phyloP scores from a whole-genome alignment of 2,797 vertebrate species.

The Eutrigla gurnardus region DNA sequence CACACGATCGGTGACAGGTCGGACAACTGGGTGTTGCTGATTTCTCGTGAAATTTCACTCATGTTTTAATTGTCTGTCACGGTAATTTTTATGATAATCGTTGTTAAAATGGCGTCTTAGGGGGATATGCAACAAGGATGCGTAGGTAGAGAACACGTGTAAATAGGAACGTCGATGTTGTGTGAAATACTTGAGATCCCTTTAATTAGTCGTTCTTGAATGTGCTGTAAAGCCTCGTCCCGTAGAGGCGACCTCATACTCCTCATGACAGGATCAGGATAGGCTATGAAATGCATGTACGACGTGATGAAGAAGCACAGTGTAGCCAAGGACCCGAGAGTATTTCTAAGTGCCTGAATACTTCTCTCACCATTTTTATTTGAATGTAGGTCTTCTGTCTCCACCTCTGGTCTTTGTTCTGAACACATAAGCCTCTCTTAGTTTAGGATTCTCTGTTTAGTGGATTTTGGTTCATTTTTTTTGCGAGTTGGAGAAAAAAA shows the following conservation, averaged over 20 bases:
- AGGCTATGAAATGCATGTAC: conserved; percentile 70
- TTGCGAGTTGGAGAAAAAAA: conserved; percentile 47
- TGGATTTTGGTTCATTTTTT: conserved; percentile 51
- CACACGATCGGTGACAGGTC: conserved; percentile 19
- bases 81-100: conserved; percentile 52
- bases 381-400: conserved; percentile 39
- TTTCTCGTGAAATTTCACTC: conserved; percentile 36
- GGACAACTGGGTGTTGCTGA: conserved; percentile 19
- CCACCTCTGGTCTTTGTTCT: conserved; percentile 33
- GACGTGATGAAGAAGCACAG: conserved; percentile 79
- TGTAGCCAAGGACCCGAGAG: conserved; percentile 85
- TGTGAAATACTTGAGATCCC: conserved; percentile 81
- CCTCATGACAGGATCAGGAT: conserved; percentile 57
- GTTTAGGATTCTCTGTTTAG: conserved; percentile 39
- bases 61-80: conserved; percentile 32
- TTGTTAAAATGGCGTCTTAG: conserved; percentile 45
- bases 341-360: conserved; percentile 88
- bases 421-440: conserved; percentile 28
- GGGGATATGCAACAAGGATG: conserved; percentile 51
- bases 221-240: conserved; percentile 75
- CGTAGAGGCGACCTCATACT: conserved; percentile 64
- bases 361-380: conserved; percentile 60
- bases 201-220: conserved; percentile 83
- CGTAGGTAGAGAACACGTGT: conserved; percentile 59
- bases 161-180: conserved; percentile 76